A percentile compares a stretch with the other conserved stretches of the same genome.
These are phyloP conservation scores for Drosophila obscura DNA, from an alignment of 1,140 invertebrate species.

Conservation along the genomic window DNA sequence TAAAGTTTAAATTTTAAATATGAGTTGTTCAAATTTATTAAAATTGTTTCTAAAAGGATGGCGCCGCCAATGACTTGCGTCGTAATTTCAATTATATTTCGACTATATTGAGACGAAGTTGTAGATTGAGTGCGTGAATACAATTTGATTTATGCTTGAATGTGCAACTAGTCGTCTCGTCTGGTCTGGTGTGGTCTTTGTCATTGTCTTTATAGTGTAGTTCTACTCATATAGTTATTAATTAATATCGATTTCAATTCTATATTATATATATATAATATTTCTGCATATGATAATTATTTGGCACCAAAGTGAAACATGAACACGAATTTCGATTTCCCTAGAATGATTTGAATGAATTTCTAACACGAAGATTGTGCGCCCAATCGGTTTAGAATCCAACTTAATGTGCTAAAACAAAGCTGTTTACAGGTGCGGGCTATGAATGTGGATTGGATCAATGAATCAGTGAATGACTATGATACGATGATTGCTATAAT, in stretches of 20 bases:
- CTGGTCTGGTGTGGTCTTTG: constrained; percentile 25
- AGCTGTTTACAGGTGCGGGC: constrained; percentile 56
- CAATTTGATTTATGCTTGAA: constrained; percentile 35
- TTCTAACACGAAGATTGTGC: constrained; percentile 41
- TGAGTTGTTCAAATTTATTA: constrained; percentile 80
- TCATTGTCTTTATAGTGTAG: constrained; percentile 34
- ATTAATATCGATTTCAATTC: constrained; percentile 53
- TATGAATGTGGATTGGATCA: constrained; percentile 18
- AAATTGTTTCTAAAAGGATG: constrained; percentile 76
- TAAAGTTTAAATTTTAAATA: constrained; percentile 52
- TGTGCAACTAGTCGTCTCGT: constrained; percentile 5
- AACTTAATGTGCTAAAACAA: constrained; percentile 73
- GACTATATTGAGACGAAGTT: constrained; percentile 30
- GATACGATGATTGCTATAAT: constrained; percentile 25
- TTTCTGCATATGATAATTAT: constrained; percentile 50
- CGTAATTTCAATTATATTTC: constrained; percentile 48
- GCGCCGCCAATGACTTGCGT: constrained; percentile 28
- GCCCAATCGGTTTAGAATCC: constrained; percentile 39
- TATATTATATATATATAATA: constrained; percentile 46
- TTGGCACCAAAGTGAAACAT: constrained; percentile 71
- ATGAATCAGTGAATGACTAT: constrained; percentile 54
- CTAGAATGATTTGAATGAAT: constrained; percentile 50
- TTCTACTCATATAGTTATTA: constrained; percentile 22
- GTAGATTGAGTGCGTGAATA: background rate
- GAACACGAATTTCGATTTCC: constrained; percentile 55